These are phyloP conservation scores for Dunckerocampus dactyliophorus DNA, from an alignment of 2,113 vertebrate species.

Conservation along the genomic window DNA sequence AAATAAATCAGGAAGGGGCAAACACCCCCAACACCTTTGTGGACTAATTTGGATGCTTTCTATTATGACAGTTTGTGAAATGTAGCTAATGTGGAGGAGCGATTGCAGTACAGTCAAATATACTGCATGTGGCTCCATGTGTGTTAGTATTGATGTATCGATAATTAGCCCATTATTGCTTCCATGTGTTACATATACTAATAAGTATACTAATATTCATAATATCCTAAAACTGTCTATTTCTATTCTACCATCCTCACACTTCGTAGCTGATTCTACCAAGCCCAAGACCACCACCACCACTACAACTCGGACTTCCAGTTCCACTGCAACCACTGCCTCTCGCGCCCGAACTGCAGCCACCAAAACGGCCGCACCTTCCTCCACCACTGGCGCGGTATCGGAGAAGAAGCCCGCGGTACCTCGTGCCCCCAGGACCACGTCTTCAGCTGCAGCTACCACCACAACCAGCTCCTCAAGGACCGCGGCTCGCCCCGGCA, in stretches of 20 bases:
- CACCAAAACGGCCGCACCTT: conserved; percentile 46
- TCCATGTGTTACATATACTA: too few species aligned
- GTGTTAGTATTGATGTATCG: neutral
- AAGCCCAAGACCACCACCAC: conserved; percentile 72
- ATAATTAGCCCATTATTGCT: neutral
- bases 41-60: too few species aligned
- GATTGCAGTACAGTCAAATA: too few species aligned
- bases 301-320: conserved; percentile 46
- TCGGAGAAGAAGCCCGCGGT: conserved; percentile 74
- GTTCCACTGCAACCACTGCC: conserved; percentile 43
- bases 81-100: neutral
- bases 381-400: conserved; percentile 41
- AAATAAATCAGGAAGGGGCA: too few species aligned
- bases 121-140: neutral
- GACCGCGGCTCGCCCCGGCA: conserved; percentile 56
- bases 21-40: too few species aligned
- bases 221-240: neutral
- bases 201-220: too few species aligned
- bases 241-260: neutral
- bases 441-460: conserved; percentile 36
- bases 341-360: conserved; percentile 65
- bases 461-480: conserved; percentile 35
- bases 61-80: too few species aligned
- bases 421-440: conserved; percentile 43
- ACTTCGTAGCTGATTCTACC: conserved; percentile 46